Evolutionary conservation across 2,888 invertebrate species (phyloP).

Genomic region (Nebria brevicollis): DNA sequence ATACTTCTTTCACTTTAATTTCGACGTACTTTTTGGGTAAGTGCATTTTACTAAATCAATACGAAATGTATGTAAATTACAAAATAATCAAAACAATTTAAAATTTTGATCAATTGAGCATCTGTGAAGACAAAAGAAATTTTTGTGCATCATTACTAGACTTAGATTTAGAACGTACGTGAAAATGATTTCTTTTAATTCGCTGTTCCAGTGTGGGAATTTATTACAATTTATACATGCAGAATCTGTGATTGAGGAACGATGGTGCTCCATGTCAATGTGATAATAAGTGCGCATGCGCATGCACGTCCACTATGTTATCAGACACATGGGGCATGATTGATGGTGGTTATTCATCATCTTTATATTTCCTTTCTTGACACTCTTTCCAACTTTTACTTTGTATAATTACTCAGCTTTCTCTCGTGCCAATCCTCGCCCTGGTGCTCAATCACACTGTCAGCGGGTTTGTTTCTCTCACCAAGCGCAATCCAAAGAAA

Average conservation of each 20-base stretch:
- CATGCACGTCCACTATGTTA: slow-evolving; percentile 43
- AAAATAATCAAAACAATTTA: no score
- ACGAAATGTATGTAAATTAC: no score
- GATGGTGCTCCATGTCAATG: neutral
- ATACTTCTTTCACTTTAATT: no score
- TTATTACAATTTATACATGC: no score
- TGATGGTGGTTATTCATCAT: slow-evolving; percentile 64
- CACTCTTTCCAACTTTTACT: slow-evolving; percentile 60
- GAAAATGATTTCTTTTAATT: no score
- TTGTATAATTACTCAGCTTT: slow-evolving; percentile 57
- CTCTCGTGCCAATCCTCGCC: slow-evolving; percentile 47
- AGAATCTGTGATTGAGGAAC: neutral
- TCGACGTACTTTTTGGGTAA: no score
- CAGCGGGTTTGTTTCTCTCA: slow-evolving; percentile 30
- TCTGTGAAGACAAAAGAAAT: no score
- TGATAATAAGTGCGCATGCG: neutral
- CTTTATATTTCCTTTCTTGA: slow-evolving; percentile 60
- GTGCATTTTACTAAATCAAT: no score
- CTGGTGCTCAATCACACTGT: slow-evolving; percentile 46
- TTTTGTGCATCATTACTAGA: no score
- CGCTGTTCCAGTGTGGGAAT: no score
- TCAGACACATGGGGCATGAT: slow-evolving; percentile 60
- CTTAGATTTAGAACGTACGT: no score
- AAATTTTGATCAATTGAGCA: no score
- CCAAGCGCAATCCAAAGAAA: neutral